These are phyloP conservation scores for Penelope pileata DNA, from an alignment of 2,113 vertebrate genomes.

Conservation along the genomic window DNA sequence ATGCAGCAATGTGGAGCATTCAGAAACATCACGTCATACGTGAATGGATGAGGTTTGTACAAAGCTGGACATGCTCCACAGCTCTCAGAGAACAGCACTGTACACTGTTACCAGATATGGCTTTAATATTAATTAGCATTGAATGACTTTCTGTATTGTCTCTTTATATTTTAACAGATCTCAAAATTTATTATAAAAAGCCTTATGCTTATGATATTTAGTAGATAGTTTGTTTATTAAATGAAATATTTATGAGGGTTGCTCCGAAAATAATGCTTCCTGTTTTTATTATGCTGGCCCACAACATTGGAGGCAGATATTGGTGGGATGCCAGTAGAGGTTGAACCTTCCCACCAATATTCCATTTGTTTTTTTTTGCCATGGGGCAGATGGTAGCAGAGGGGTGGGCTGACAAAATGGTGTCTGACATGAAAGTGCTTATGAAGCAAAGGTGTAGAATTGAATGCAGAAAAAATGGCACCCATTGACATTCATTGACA, in stretches of 20 bases:
- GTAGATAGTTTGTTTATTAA: neutral
- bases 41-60: neutral
- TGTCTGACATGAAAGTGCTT: no score
- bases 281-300: neutral
- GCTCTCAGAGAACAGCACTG: neutral
- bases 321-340: no score
- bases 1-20: fast-evolving
- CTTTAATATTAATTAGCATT: neutral
- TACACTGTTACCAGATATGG: neutral
- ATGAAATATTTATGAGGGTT: neutral
- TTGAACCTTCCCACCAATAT: no score
- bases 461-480: no score
- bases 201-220: neutral
- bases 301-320: neutral
- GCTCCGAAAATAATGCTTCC: neutral
- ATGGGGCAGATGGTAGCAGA: no score
- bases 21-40: neutral
- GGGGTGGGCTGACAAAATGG: no score
- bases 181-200: neutral
- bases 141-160: neutral
- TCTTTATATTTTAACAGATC: neutral
- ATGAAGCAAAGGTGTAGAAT: no score
- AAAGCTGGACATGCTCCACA: neutral
- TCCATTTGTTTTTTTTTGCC: no score
- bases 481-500: no score